Percentiles rank a stretch among this genome's conserved stretches.
Conservation (phyloP, 2,888 invertebrate genomes). For the Pedicia rivosa region DNA sequence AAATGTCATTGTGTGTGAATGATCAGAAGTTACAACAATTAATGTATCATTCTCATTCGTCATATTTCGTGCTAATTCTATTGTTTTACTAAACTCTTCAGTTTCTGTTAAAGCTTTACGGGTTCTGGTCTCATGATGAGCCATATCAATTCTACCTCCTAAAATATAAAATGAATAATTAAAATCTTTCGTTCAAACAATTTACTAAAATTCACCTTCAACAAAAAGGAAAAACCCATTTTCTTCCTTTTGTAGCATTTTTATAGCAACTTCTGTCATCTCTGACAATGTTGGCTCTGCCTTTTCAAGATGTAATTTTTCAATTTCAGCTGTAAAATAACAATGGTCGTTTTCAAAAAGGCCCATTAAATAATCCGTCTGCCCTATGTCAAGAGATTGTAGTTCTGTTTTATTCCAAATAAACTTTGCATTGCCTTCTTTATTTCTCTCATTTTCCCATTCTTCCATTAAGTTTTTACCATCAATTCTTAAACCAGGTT, state of each 20-base stretch:
- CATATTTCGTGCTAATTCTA: constrained; percentile 42
- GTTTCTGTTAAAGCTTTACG: constrained; percentile 61
- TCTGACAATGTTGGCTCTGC: constrained; percentile 44
- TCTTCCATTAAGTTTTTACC: constrained; percentile 40
- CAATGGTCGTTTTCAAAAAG: constrained; percentile 38
- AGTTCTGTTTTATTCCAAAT: constrained; percentile 18
- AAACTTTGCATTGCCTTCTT: constrained; percentile 28
- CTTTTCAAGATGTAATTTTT: constrained; percentile 26
- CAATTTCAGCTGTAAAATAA: constrained; percentile 40
- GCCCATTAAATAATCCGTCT: constrained; percentile 39
- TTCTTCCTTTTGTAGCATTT: constrained; percentile 36
- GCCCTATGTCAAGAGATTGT: constrained; percentile 23
- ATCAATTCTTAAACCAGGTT: constrained; percentile 33
- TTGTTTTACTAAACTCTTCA: constrained; percentile 53
- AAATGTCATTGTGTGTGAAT: constrained; percentile 59
- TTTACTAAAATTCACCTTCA: no score
- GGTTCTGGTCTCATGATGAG: constrained; percentile 47
- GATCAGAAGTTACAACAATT: constrained; percentile 65
- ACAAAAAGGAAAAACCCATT: constrained; percentile 61
- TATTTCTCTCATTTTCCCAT: constrained; percentile 34
- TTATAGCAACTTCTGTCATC: constrained; percentile 48
- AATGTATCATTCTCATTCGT: constrained; percentile 54
- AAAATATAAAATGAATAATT: constrained; percentile 24
- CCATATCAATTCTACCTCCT: constrained; percentile 29
- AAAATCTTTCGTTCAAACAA: neutral